A percentile compares a stretch with the other conserved stretches of the same genome.
Evolutionary conservation across 2,888 invertebrate genomes (phyloP).

Genomic region (Caenorhabditis sinica): DNA sequence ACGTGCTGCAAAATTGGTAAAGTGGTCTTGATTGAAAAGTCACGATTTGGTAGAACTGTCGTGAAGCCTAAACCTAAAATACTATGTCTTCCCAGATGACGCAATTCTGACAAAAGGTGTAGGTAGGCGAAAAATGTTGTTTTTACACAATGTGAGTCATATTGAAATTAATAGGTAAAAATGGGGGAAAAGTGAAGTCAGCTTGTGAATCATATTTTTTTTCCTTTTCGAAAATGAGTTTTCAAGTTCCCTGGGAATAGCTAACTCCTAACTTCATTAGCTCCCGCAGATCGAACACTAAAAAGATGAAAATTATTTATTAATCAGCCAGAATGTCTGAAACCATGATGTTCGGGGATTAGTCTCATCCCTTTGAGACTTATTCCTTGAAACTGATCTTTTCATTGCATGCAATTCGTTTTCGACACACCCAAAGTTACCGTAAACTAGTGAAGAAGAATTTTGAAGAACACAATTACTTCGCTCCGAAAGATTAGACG

Average conservation of each 20-base stretch:
- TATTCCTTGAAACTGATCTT: no score
- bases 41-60: background rate
- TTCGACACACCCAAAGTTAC: no score
- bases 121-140: slow-evolving; percentile 16
- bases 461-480: no score
- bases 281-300: no score
- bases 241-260: background rate
- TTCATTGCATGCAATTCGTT: no score
- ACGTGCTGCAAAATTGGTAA: slow-evolving; percentile 36
- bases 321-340: no score
- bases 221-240: background rate
- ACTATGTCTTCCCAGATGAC: slow-evolving; percentile 2
- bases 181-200: background rate
- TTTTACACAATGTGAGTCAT: slow-evolving; percentile 19
- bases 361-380: no score
- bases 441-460: no score
- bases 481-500: no score
- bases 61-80: background rate
- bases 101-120: background rate
- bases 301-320: no score
- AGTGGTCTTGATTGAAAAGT: background rate
- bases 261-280: background rate
- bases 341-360: no score
- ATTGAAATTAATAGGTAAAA: background rate
- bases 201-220: slow-evolving; percentile 9